Evolutionary conservation across 2,797 vertebrate species (phyloP).

Genomic region (Lithobates sylvaticus): DNA sequence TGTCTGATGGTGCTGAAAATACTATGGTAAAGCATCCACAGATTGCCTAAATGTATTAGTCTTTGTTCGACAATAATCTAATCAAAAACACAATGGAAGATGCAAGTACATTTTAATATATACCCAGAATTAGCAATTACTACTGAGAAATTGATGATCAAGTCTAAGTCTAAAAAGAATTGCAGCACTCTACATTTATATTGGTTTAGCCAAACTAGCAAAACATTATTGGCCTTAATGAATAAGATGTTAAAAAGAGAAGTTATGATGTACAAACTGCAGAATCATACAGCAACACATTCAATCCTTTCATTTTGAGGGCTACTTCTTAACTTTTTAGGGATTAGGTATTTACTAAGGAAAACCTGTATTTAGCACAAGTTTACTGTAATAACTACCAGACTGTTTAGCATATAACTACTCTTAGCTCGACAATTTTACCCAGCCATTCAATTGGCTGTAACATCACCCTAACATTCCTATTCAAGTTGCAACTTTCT

Average conservation of each 20-base stretch:
- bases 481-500: too few relatives aligned
- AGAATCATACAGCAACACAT: background rate
- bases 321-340: too few relatives aligned
- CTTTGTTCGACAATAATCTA: constrained; percentile 33
- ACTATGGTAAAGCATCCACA: background rate
- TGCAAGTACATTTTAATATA: background rate
- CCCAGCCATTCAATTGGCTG: too few relatives aligned
- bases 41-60: constrained; percentile 24
- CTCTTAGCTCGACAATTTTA: too few relatives aligned
- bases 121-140: constrained; percentile 15
- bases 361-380: too few relatives aligned
- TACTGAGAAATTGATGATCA: background rate
- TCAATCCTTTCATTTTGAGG: background rate
- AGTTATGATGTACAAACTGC: background rate
- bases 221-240: background rate
- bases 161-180: background rate
- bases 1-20: background rate
- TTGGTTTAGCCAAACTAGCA: background rate
- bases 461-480: too few relatives aligned
- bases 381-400: too few relatives aligned
- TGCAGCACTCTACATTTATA: background rate
- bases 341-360: too few relatives aligned
- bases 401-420: too few relatives aligned
- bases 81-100: constrained; percentile 26
- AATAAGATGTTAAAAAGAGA: background rate